Conservation (phyloP, 2,888 invertebrate genomes). For the Fabriciana adippe region DNA sequence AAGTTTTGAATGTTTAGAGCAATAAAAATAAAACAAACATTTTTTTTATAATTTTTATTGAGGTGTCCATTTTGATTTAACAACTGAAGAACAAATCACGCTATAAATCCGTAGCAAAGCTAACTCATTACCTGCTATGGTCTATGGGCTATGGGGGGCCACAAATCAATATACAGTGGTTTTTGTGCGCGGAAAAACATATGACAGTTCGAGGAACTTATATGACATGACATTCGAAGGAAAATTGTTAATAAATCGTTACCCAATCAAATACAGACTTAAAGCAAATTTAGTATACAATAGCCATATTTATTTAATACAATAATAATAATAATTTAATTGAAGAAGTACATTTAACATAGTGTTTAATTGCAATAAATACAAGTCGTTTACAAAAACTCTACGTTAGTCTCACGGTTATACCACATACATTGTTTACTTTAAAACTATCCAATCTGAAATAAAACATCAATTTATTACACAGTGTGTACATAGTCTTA, state of each 20-base stretch:
- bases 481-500: no score
- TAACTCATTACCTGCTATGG: slow-evolving; percentile 65
- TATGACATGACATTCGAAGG: slow-evolving; percentile 10
- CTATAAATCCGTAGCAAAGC: slow-evolving; percentile 79
- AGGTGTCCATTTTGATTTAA: slow-evolving; percentile 74
- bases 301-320: no score
- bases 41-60: slow-evolving; percentile 70
- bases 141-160: slow-evolving; percentile 41
- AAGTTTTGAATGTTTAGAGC: no score
- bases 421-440: background rate
- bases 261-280: background rate
- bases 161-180: slow-evolving; percentile 28
- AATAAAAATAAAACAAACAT: slow-evolving; percentile 43
- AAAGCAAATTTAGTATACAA: background rate
- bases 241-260: background rate
- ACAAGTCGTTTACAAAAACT: slow-evolving; percentile 12
- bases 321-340: no score
- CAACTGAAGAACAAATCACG: slow-evolving; percentile 73
- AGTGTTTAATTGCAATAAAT: slow-evolving; percentile 6
- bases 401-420: background rate
- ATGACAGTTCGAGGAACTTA: slow-evolving; percentile 29
- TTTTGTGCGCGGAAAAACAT: slow-evolving; percentile 42
- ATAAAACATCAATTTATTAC: background rate
- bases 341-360: background rate
- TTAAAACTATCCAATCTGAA: background rate